A percentile compares a stretch with the other conserved stretches of the same genome.
phyloP scores from a whole-genome alignment of 1,140 invertebrate species.

The Saccostrea glomerata region DNA sequence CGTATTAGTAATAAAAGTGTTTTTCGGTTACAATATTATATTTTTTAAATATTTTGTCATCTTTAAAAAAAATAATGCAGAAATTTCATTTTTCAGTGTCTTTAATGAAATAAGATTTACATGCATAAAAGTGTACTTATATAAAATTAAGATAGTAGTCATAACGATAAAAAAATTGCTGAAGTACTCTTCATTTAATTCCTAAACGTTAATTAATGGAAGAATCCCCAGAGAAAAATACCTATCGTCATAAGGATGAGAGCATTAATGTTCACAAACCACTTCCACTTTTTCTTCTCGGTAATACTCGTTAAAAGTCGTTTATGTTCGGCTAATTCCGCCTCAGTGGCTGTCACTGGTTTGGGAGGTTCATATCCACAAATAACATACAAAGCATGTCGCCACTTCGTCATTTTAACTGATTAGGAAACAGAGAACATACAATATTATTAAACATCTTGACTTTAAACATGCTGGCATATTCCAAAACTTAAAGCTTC shows the following conservation, averaged over 20 bases:
- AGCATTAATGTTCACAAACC: constrained; percentile 72
- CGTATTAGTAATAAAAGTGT: no score
- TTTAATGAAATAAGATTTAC: no score
- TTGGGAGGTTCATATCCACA: constrained; percentile 70
- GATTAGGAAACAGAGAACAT: not conserved
- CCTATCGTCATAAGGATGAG: constrained; percentile 71
- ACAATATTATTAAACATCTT: not conserved
- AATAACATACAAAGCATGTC: constrained; percentile 61
- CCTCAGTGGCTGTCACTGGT: constrained; percentile 58
- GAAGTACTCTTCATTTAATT: not conserved
- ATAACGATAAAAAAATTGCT: no score
- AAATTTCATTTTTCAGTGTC: no score
- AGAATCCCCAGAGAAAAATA: constrained; percentile 76
- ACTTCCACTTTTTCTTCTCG: constrained; percentile 68
- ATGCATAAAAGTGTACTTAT: no score
- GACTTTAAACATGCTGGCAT: not conserved
- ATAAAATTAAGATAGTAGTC: no score
- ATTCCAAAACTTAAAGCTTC: no score
- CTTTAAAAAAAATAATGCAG: no score
- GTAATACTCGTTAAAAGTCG: constrained; percentile 66
- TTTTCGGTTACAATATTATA: no score
- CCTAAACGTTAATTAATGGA: constrained; percentile 12
- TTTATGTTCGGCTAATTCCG: constrained; percentile 59
- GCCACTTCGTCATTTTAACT: constrained; percentile 59
- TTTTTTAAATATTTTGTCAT: no score